These are phyloP conservation scores for Congeria kusceri DNA, from an alignment of 2,888 invertebrate species.

Conservation along the genomic window DNA sequence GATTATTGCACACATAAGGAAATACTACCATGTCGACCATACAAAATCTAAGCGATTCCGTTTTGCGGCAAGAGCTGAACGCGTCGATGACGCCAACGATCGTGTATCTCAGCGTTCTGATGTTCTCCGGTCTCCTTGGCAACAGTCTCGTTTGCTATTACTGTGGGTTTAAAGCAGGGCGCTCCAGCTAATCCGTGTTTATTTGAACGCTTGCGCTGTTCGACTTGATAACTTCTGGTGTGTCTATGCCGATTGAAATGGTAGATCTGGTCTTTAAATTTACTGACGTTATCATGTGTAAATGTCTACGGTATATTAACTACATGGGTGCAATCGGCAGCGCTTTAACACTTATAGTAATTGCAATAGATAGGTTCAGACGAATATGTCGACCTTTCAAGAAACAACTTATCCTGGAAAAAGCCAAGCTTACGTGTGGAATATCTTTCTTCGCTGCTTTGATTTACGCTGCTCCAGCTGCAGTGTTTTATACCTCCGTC, in stretches of 20 bases:
- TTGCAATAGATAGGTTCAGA: constrained; percentile 30
- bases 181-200: constrained; percentile 19
- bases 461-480: constrained; percentile 1
- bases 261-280: constrained; percentile 31
- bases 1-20: too few species aligned
- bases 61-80: not conserved
- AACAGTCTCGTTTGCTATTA: constrained; percentile 28
- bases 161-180: constrained; percentile 16
- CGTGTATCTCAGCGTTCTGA: constrained; percentile 24
- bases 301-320: constrained; percentile 23
- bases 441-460: not conserved
- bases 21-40: not conserved
- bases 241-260: constrained; percentile 42
- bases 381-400: constrained; percentile 26
- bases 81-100: constrained; percentile 22
- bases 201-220: constrained; percentile 25
- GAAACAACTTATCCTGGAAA: constrained; percentile 9
- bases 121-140: constrained; percentile 34
- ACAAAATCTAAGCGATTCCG: not conserved
- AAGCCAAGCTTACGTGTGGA: not conserved
- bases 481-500: constrained; percentile 9
- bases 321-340: constrained; percentile 22
- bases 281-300: constrained; percentile 21
- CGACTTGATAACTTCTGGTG: constrained; percentile 25
- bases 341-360: constrained; percentile 15